phyloP scores from a whole-genome alignment of 2,797 vertebrate species.

The Periparus ater region DNA sequence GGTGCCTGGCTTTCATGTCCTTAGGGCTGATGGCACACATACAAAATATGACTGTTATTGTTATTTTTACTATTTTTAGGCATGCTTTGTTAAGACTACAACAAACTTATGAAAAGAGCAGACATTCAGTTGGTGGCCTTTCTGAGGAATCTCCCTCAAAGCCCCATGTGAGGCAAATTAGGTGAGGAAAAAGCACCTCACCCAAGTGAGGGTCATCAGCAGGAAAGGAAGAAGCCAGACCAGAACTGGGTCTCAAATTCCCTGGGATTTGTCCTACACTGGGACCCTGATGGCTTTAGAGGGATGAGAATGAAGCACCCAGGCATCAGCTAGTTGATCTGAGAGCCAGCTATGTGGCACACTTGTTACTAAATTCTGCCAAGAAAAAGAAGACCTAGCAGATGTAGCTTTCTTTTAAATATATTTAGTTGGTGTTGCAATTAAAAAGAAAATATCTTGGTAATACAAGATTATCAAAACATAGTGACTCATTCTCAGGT shows the following conservation, averaged over 20 bases:
- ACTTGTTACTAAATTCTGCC: neutral
- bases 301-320: neutral
- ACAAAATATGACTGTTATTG: slow-evolving; percentile 15
- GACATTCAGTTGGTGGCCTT: neutral
- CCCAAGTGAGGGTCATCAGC: neutral
- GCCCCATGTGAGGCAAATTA: neutral
- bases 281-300: neutral
- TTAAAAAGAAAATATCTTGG: neutral
- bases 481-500: slow-evolving; percentile 1
- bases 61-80: slow-evolving; percentile 58
- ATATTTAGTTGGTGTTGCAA: neutral
- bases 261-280: neutral
- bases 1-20: neutral
- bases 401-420: neutral
- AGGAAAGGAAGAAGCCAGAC: neutral
- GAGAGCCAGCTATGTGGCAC: neutral
- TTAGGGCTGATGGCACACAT: neutral
- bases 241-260: neutral
- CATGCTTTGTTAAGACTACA: neutral
- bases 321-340: neutral
- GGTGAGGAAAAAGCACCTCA: neutral
- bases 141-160: neutral
- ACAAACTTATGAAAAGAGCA: neutral
- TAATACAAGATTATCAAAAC: neutral
- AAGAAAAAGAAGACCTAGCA: neutral